A percentile compares a stretch with the other conserved stretches of the same genome.
Evolutionary conservation across 2,888 invertebrate genomes (phyloP).

Genomic region (Micoletzkya japonica): DNA sequence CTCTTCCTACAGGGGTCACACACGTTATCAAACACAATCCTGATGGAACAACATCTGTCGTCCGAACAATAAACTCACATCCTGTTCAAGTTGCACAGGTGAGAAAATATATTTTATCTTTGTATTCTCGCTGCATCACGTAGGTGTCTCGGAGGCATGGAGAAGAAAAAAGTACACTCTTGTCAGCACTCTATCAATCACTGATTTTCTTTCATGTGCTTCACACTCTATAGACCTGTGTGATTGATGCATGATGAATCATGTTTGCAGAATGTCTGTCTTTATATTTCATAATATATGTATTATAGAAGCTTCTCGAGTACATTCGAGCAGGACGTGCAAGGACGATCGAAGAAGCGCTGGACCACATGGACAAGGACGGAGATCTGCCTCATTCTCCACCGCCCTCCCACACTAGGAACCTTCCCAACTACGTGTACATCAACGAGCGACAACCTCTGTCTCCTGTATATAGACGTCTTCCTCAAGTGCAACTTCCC

Average conservation of each 20-base stretch:
- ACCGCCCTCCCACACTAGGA: background rate
- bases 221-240: no score
- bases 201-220: no score
- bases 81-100: slow-evolving; percentile 10
- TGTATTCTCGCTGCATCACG: no score
- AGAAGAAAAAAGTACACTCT: no score
- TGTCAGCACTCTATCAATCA: no score
- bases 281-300: background rate
- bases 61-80: slow-evolving; percentile 15
- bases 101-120: background rate
- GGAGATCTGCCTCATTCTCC: background rate
- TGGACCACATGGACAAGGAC: background rate
- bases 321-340: background rate
- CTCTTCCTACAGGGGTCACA: background rate
- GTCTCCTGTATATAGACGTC: background rate
- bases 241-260: no score
- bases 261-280: no score
- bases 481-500: background rate
- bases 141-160: no score
- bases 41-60: background rate
- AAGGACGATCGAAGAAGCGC: slow-evolving; percentile 4
- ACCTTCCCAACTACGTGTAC: slow-evolving; percentile 19
- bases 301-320: slow-evolving; percentile 15
- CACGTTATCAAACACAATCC: slow-evolving; percentile 2
- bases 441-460: slow-evolving; percentile 14